Evolutionary conservation across 2,113 vertebrate species (phyloP).

Genomic region (Mus musculus): DNA sequence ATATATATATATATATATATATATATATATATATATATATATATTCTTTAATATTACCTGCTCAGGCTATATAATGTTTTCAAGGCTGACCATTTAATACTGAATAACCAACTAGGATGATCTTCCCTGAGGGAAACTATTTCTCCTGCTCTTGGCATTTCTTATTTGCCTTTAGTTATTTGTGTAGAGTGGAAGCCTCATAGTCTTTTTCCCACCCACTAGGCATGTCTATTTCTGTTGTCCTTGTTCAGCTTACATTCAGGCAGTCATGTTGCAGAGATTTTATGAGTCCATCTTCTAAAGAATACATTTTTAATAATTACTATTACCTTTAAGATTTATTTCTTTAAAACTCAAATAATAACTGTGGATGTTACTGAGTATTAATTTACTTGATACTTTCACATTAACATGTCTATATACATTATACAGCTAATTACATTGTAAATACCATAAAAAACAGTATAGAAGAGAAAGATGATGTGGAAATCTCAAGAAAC

Average conservation of each 20-base stretch:
- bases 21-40: too few species aligned
- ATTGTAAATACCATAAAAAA: not conserved
- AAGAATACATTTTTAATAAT: not conserved
- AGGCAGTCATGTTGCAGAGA: not conserved
- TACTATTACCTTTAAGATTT: not conserved
- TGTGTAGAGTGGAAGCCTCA: not conserved
- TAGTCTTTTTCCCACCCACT: not conserved
- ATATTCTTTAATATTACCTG: not conserved
- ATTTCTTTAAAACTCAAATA: not conserved
- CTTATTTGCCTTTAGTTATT: not conserved
- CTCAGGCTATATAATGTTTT: not conserved
- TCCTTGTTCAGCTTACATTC: not conserved
- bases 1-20: not conserved
- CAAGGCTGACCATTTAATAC: not conserved
- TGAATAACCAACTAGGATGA: not conserved
- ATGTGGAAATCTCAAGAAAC: not conserved
- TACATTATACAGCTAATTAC: not conserved
- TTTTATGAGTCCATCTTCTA: not conserved
- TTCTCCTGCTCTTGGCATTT: not conserved
- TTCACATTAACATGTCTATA: not conserved
- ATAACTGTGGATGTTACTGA: not conserved
- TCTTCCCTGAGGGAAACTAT: not conserved
- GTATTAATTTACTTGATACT: not conserved
- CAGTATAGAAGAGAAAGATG: not conserved
- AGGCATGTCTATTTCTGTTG: not conserved